Evolutionary conservation across 2,888 invertebrate genomes (phyloP), one percentile per base, ranked within the genome.

Genomic region (Limnephilus auricula): DNA sequence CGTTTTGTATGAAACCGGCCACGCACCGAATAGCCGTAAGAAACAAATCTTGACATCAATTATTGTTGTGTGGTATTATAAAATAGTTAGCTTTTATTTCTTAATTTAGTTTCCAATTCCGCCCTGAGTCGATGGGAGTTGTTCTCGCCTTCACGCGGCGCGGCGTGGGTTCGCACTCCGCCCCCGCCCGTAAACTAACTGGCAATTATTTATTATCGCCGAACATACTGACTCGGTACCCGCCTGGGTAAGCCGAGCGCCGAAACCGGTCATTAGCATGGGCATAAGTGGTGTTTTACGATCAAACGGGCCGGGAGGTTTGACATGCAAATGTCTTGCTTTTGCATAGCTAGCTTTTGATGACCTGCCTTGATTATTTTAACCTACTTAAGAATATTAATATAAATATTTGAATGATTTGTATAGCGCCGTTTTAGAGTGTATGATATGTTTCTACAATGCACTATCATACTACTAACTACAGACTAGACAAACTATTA

Each of bases 181-280:
- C 86, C 86, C 50, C 30, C 86, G 86, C 50, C 37, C 31, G 45
- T 30, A 86, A 82, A 82, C 34, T 86, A 50, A 50, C 45, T 45
- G 45, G 50, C 65, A 45, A 86, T 45, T 86, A 86, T 50, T 25
- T 50, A 50, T 86, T 86, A 83, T 34, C 25, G n/a, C 34, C 25
- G 65, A 32, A 83, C 37, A 13, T 83, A 83, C 37, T 18, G 83
- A 34, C 10, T 37, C 83, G 50, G 86, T 86, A 86, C 86, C 86
- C 31, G 50, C 65, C 65, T 65, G 65, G 65, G 65, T 25, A 65
- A 65, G 65, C 65, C 65, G n/a, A 65, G 25, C n/a, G 25, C 86
- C 50, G 86, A 86, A 86, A 86, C 86, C 86, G 65, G 86, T 65
- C 86, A 86, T 86, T 86, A 86, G 50, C 65, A 65, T 32, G 45